phyloP scores from a whole-genome alignment of 1,140 invertebrate species.

The Oryzaephilus surinamensis region DNA sequence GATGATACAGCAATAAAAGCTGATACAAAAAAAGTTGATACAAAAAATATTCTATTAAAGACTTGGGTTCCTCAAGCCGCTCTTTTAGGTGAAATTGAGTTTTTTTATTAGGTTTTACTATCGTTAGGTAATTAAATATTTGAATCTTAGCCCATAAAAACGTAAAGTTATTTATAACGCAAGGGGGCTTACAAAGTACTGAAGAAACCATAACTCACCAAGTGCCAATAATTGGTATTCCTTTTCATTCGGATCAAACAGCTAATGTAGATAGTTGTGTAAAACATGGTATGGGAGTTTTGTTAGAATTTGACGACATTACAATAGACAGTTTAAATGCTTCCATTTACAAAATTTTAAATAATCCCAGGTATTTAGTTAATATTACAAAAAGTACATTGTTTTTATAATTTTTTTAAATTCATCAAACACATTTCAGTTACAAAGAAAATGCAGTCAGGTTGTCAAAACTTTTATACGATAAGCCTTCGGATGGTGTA shows the following conservation, averaged over 20 bases:
- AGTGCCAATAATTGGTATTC: constrained; percentile 39
- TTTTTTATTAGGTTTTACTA: not conserved
- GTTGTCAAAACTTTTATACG: constrained; percentile 8
- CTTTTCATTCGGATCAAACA: constrained; percentile 28
- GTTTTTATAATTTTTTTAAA: not conserved
- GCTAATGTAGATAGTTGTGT: not conserved
- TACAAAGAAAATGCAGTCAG: constrained; percentile 14
- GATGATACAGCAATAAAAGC: not conserved
- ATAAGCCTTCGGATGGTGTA: constrained; percentile 18
- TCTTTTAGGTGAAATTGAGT: not conserved
- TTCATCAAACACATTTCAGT: not conserved
- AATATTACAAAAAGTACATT: not conserved
- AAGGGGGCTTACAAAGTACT: constrained; percentile 38
- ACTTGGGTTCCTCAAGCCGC: no score
- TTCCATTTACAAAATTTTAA: no score
- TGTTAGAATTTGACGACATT: not conserved
- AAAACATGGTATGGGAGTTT: not conserved
- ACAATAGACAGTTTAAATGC: not conserved
- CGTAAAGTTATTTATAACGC: constrained; percentile 35
- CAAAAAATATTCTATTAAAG: no score
- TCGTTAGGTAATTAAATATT: no score
- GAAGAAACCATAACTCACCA: constrained; percentile 37
- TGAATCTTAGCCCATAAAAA: constrained; percentile 31
- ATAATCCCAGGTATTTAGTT: not conserved
- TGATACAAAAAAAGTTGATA: not conserved